These are phyloP conservation scores for Australoheros scitulus DNA, from an alignment of 2,113 vertebrate species.

Conservation along the genomic window DNA sequence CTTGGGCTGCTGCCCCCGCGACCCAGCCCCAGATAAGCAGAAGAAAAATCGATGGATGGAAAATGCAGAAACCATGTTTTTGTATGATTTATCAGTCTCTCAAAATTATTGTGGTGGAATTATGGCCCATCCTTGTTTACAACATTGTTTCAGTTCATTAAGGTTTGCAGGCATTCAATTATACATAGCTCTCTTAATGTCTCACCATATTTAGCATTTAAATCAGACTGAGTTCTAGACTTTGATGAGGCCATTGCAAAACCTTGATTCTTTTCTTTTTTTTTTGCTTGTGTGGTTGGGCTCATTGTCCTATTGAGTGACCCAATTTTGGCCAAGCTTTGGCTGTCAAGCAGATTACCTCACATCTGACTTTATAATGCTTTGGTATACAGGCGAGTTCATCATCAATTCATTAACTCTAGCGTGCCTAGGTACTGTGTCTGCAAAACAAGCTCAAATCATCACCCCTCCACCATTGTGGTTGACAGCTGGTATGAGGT, in stretches of 20 bases:
- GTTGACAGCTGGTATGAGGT: too few species aligned
- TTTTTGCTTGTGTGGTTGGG: neutral
- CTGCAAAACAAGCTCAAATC: too few species aligned
- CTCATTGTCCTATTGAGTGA: neutral
- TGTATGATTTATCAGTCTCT: neutral
- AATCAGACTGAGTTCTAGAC: neutral
- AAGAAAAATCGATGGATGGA: neutral
- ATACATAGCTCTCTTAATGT: neutral
- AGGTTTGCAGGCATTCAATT: neutral
- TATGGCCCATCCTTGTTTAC: neutral
- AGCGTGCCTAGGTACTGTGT: too few species aligned
- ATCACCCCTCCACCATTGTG: too few species aligned
- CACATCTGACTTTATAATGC: neutral
- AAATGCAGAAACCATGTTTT: neutral
- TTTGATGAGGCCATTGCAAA: too few species aligned
- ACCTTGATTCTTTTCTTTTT: neutral
- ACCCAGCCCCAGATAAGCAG: too few species aligned
- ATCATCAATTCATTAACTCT: too few species aligned
- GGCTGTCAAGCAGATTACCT: neutral
- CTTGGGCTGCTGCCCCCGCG: too few species aligned
- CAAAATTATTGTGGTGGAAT: neutral
- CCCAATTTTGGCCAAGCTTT: neutral
- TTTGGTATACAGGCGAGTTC: fast-evolving
- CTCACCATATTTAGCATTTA: fast-evolving
- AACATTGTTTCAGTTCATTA: neutral